phyloP scores from a whole-genome alignment of 2,888 invertebrate species.

The Lycaena phlaeas region DNA sequence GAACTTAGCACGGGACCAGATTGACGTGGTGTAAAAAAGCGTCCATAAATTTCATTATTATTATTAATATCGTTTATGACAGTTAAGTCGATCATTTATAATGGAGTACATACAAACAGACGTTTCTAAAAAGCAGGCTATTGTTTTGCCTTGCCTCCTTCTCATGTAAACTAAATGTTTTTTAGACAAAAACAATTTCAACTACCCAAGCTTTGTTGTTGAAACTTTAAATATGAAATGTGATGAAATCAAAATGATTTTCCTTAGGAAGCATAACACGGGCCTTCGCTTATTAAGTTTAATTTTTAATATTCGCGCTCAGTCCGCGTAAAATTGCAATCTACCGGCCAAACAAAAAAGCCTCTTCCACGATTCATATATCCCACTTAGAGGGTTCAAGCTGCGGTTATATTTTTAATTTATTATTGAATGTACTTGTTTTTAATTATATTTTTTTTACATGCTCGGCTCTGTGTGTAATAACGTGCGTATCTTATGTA shows the following conservation, averaged over 20 bases:
- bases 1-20: too few relatives aligned
- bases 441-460: neutral
- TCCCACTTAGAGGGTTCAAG: conserved; percentile 10
- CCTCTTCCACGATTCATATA: conserved; percentile 14
- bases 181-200: neutral
- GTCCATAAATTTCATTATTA: too few relatives aligned
- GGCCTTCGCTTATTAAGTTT: conserved; percentile 60
- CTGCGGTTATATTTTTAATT: neutral
- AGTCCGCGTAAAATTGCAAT: conserved; percentile 65
- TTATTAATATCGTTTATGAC: too few relatives aligned
- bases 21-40: too few relatives aligned
- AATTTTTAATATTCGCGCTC: conserved; percentile 69
- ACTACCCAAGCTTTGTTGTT: conserved; percentile 9
- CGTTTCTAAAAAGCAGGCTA: too few relatives aligned
- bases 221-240: conserved; percentile 11
- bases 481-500: too few relatives aligned
- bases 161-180: too few relatives aligned
- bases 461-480: too few relatives aligned
- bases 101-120: too few relatives aligned
- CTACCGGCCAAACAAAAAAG: conserved; percentile 34
- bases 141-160: too few relatives aligned
- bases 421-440: neutral
- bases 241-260: conserved; percentile 22
- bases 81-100: too few relatives aligned
- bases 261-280: conserved; percentile 21